A percentile compares a stretch with the other conserved stretches of the same genome.
phyloP scores from a whole-genome alignment of 2,797 vertebrate genomes.

The Graptemys geographica region DNA sequence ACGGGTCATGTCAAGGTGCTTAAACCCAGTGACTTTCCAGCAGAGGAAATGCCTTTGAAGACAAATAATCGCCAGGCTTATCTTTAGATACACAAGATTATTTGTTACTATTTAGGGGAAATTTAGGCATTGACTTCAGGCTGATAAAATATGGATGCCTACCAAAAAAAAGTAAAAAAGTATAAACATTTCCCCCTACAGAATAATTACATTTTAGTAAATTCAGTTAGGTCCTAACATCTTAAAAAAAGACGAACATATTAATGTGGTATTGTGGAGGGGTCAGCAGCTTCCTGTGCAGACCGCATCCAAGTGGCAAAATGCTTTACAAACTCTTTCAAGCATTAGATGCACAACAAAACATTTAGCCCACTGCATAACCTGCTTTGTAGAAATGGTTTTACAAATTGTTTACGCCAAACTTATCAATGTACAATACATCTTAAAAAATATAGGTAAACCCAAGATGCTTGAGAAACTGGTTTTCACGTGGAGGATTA shows the following conservation, averaged over 20 bases:
- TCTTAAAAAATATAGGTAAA: conserved; percentile 31
- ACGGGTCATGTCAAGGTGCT: conserved; percentile 33
- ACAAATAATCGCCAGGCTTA: conserved; percentile 55
- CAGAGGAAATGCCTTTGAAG: conserved; percentile 64
- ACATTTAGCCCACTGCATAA: conserved; percentile 23
- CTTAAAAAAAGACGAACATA: conserved; percentile 76
- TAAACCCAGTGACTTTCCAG: conserved; percentile 61
- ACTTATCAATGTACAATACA: conserved; percentile 51
- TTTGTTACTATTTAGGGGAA: conserved; percentile 72
- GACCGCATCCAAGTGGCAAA: conserved; percentile 37
- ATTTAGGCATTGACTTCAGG: conserved; percentile 73
- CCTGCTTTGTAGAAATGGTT: conserved; percentile 59
- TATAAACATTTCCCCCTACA: conserved; percentile 80
- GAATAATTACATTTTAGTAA: conserved; percentile 78
- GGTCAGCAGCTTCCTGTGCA: conserved; percentile 58
- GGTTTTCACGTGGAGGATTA: conserved; percentile 34
- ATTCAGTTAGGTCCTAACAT: conserved; percentile 75
- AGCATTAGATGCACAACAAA: conserved; percentile 8
- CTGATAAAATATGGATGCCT: conserved; percentile 80
- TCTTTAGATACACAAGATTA: conserved; percentile 78
- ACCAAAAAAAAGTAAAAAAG: conserved; percentile 80
- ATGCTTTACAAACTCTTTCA: conserved; percentile 27
- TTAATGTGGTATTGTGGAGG: conserved; percentile 31
- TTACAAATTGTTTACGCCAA: conserved; percentile 65
- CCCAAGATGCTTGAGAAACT: conserved; percentile 49